Conservation (phyloP, 2,888 invertebrate species). For the Hirudinaria manillensis region DNA sequence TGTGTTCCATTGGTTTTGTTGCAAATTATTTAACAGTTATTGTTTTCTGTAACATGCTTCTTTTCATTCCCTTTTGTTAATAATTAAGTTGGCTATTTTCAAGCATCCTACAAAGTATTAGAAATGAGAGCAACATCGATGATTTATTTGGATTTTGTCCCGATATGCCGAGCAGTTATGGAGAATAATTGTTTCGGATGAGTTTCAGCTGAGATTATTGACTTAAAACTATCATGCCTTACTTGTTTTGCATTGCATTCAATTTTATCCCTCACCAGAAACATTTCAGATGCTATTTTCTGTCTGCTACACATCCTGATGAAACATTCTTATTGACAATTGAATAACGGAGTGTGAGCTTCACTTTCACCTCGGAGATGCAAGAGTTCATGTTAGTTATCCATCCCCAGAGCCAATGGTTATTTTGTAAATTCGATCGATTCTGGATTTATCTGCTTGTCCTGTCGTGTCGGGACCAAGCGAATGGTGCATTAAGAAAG, state of each 20-base stretch:
- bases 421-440: not conserved
- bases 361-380: not conserved
- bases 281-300: not conserved
- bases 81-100: not conserved
- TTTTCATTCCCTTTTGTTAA: not conserved
- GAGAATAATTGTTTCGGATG: not conserved
- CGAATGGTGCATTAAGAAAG: not conserved
- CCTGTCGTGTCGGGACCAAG: not conserved
- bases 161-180: not conserved
- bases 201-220: constrained; percentile 15
- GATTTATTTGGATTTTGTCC: not conserved
- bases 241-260: constrained; percentile 4
- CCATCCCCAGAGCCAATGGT: too few species aligned
- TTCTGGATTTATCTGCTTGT: not conserved
- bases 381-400: too few species aligned
- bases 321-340: not conserved
- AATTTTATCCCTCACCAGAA: not conserved
- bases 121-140: not conserved
- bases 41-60: not conserved
- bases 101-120: constrained; percentile 6
- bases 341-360: not conserved
- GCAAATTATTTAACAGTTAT: not conserved
- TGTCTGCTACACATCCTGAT: not conserved
- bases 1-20: constrained; percentile 6
- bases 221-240: constrained; percentile 18